Percentiles rank a stretch among this genome's conserved stretches.
phyloP scores from a whole-genome alignment of 2,888 invertebrate genomes.

The Caenorhabditis drosophilae region DNA sequence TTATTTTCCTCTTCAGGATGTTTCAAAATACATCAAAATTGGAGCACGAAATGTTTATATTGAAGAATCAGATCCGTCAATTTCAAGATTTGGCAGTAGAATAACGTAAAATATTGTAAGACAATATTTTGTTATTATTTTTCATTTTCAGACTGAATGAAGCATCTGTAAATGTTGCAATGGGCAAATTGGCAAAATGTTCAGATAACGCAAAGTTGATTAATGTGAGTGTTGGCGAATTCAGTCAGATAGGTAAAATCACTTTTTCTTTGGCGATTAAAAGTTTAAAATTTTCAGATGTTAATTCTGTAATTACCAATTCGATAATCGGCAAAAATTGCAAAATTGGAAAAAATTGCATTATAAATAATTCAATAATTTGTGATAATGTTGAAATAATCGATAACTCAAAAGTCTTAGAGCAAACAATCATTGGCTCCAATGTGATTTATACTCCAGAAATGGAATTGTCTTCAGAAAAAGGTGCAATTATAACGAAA shows the following conservation, averaged over 20 bases:
- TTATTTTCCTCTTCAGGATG: too few relatives aligned
- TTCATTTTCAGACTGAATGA: constrained; percentile 19
- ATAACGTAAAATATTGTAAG: not conserved
- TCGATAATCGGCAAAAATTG: constrained; percentile 38
- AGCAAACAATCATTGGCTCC: constrained; percentile 32
- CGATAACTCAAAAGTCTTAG: constrained; percentile 4
- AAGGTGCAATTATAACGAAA: not conserved
- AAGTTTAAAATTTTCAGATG: constrained; percentile 9
- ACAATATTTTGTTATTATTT: not conserved
- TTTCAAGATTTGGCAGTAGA: not conserved
- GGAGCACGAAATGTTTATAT: constrained; percentile 23
- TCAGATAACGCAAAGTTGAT: constrained; percentile 11
- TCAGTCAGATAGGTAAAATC: constrained; percentile 14
- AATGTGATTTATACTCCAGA: constrained; percentile 18
- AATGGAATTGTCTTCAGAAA: not conserved
- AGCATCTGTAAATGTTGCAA: constrained; percentile 17
- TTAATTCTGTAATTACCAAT: constrained; percentile 6
- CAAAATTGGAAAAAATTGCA: constrained; percentile 35
- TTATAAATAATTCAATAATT: constrained; percentile 23
- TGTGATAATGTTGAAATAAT: constrained; percentile 36
- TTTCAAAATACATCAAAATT: constrained; percentile 8
- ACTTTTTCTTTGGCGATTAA: not conserved
- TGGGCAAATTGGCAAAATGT: constrained; percentile 18
- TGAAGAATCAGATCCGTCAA: constrained; percentile 10
- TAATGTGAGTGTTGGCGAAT: constrained; percentile 23